Evolutionary conservation across 1,140 invertebrate species (phyloP), one percentile per base, ranked within the genome.

Genomic region (Ceratoteleas bidentatus): DNA sequence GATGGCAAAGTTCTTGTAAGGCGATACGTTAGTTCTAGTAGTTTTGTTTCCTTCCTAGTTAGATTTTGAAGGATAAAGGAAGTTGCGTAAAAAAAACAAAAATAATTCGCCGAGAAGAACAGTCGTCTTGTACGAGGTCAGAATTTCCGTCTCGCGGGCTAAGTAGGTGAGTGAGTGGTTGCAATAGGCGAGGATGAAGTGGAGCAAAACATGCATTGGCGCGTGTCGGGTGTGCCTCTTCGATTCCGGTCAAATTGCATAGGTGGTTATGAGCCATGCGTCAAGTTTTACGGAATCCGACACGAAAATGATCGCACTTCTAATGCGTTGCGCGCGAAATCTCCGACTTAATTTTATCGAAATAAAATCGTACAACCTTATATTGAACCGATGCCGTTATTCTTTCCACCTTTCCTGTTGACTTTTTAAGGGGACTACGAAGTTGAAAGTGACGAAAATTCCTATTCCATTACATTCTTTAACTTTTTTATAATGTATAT

Each of bases 151-250:
- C 84, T 89, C 81, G 85, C 76, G 70, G 70, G 73, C 74, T 88
- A 90, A 90, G 89, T 90, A 90, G 89, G 89, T 90, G 86, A 89
- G 88, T 87, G 89, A 88, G 85, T 87, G 88, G 86, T 87, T 81
- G 85, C 84, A 87, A 87, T 88, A 86, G 84, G 84, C 84, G 65
- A 87, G 84, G 84, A 90, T 87, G 88, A 90, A 91, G 90, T 90
- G 89, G 88, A 91, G 89, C 90, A 89, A 90, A 86, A 90, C 88
- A 87, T 83, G 89, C 88, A 90, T 88, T 90, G 88, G 87, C 88
- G 89, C 89, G 89, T 90, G 89, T 91, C 90, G 88, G 88, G 88
- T 86, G 89, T 89, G 88, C 88, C 88, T 86, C 72, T 81, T 84
- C 57, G 52, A 66, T 70, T 77, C 49, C 64, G 43, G 32, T 69